Evolutionary conservation across 2,888 invertebrate species (phyloP).

Genomic region (Pristionchus fissidentatus): DNA sequence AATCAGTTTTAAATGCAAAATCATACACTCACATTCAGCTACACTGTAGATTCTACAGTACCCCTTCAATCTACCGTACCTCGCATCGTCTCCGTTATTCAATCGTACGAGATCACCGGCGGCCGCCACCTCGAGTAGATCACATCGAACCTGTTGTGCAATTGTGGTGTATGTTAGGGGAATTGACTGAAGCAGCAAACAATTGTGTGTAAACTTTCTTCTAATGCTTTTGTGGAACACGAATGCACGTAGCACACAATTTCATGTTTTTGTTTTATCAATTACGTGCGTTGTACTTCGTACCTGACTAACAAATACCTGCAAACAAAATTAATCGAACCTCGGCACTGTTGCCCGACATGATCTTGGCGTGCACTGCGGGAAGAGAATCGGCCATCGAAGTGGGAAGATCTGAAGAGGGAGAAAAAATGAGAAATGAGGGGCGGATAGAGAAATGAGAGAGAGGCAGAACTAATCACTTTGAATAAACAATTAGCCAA

Average conservation of each 20-base stretch:
- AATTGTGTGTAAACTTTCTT: neutral
- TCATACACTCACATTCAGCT: neutral
- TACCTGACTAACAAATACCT: neutral
- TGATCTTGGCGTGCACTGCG: constrained; percentile 30
- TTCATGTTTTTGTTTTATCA: neutral
- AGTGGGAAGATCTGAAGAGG: constrained; percentile 30
- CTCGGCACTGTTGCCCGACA: constrained; percentile 36
- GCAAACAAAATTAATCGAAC: neutral
- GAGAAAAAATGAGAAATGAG: neutral
- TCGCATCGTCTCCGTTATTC: constrained; percentile 59
- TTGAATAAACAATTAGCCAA: too few species aligned
- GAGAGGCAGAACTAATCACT: too few species aligned
- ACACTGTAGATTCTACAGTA: neutral
- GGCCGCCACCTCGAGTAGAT: constrained; percentile 59
- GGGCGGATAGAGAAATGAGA: too few species aligned
- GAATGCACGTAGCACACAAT: too few species aligned
- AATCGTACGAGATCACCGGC: constrained; percentile 57
- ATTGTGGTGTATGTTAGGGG: neutral
- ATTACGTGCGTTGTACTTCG: neutral
- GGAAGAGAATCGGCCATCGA: constrained; percentile 17
- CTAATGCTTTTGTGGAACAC: neutral
- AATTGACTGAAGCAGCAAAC: neutral
- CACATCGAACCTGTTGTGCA: constrained; percentile 59
- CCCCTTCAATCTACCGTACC: neutral
- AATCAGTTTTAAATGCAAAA: neutral